These are phyloP conservation scores for Epirrhoe tristata DNA, from an alignment of 2,888 invertebrate species.

Conservation along the genomic window DNA sequence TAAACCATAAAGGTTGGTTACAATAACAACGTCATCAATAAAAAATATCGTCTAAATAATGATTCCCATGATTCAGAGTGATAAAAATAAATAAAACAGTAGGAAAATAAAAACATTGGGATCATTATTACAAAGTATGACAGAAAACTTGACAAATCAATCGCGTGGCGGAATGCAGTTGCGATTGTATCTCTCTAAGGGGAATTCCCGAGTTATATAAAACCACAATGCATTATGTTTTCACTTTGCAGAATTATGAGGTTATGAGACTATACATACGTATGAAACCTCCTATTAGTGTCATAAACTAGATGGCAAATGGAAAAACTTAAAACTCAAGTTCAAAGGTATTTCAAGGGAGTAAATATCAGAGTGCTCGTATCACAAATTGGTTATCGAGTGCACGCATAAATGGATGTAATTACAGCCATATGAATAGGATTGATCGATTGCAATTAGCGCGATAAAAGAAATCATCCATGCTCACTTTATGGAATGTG, in stretches of 20 bases:
- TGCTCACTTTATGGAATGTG: slow-evolving; percentile 29
- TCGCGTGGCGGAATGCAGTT: slow-evolving; percentile 2
- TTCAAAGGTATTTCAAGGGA: slow-evolving; percentile 14
- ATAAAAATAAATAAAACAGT: background rate
- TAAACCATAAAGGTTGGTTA: background rate
- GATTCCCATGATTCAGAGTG: background rate
- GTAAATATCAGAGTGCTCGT: slow-evolving; percentile 18
- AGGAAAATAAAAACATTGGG: background rate
- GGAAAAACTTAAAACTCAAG: slow-evolving; percentile 7
- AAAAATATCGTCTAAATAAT: background rate
- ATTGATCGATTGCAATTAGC: slow-evolving; percentile 28
- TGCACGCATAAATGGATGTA: slow-evolving; percentile 14
- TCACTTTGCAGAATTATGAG: background rate
- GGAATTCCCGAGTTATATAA: slow-evolving; percentile 11
- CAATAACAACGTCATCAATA: background rate
- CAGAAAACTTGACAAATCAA: background rate
- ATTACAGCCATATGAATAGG: slow-evolving; percentile 23
- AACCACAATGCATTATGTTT: background rate
- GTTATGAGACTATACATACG: slow-evolving; percentile 8
- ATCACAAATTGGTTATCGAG: slow-evolving; percentile 13
- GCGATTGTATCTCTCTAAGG: background rate
- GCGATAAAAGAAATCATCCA: slow-evolving; percentile 16
- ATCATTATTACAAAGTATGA: background rate
- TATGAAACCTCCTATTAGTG: slow-evolving; percentile 15
- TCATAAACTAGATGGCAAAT: slow-evolving; percentile 25